Evolutionary conservation across 2,888 invertebrate species (phyloP), one percentile per base, ranked within the genome.

Genomic region (Lamellibrachia satsuma): DNA sequence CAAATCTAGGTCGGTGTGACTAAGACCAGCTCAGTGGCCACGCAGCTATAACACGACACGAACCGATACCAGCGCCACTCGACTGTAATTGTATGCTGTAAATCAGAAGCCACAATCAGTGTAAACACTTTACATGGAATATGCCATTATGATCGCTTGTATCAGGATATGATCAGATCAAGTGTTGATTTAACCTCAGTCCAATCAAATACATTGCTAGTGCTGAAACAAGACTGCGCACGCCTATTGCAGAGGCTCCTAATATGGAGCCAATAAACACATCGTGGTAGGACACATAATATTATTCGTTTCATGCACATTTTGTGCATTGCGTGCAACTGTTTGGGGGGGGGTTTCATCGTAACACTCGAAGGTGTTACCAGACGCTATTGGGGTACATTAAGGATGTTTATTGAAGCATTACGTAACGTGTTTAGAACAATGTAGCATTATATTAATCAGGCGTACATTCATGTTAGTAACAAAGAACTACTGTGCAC

Each of bases 51-150:
- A 15, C 22, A 75, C 15, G 75, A 15, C 22, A 75, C 22, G 15
- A 75, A 75, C 4, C 75, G 75, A 15, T 75, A 15, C 22, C 22
- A 75, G 75, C 15, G 2, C n/a, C 75, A n/a, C 75, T 75, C 75
- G 75, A 75, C 75, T 15, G 22, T 75, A 75, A 22, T 75, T 75
- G 75, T 75, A 75, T 22, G 75, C 6, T 75, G 75, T 22, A 75
- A 11, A 75, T n/a, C 75, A 39, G 39, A 39, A 39, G 39, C 39
- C 39, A 22, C 75, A 75, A 75, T 75, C 75, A 75, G 22, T 75
- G 75, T 75, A 75, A 75, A 75, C 75, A 75, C 75, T 75, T n/a
- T 75, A 75, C 75, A 75, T n/a, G 75, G 22, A 22, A 75, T 75
- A 75, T 75, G 22, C n/a, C 3, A 75, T 75, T 75, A 75, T 3